Evolutionary conservation across 2,888 invertebrate genomes (phyloP), one percentile per base, ranked within the genome.

Genomic region (Hydrotaea diabolus): DNA sequence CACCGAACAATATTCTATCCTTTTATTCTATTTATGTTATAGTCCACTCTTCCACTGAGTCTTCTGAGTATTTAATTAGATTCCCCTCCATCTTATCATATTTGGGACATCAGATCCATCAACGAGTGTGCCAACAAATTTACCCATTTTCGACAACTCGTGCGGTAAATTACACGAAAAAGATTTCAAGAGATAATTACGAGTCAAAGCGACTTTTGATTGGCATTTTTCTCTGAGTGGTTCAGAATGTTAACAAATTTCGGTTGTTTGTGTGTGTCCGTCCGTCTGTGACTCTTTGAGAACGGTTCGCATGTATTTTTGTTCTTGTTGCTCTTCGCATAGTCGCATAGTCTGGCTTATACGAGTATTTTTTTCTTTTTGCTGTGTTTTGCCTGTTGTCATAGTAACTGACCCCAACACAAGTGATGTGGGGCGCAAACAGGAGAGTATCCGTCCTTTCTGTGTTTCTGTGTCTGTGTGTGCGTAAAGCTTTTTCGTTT

Each of bases 211-310:
- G 2, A 4, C n/a, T 49, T 62, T 62, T 62, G 62, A 62, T 62
- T 62, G 62, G n/a, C 62, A 62, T 36, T 62, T 62, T 62, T 57
- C 21, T 57, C 23, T 9, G 59, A 49, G 49, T n/a, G 49, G 7
- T 4, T 31, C 31, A 7, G n/a, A 49, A 4, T 4, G 15, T 15
- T 8, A 15, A 49, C 49, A 49, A 49, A 49, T 49, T 43, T 13
- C n/a, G 49, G n/a, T 15, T 7, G 49, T 8, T 15, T n/a, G 49
- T 7, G 7, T 31, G 49, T 13, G 49, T 49, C 49, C 1, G 11
- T 36, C 36, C 5, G 36, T 43, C n/a, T n/a, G n/a, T n/a, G n/a
- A n/a, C n/a, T n/a, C 43, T 49, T 49, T 26, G 59, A 59, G 26
- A 9, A 23, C 8, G 59, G 59, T 59, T 26, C 13, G 23, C n/a